Evolutionary conservation across 2,888 invertebrate genomes (phyloP).

Genomic region (Sinhomidia bicolor): DNA sequence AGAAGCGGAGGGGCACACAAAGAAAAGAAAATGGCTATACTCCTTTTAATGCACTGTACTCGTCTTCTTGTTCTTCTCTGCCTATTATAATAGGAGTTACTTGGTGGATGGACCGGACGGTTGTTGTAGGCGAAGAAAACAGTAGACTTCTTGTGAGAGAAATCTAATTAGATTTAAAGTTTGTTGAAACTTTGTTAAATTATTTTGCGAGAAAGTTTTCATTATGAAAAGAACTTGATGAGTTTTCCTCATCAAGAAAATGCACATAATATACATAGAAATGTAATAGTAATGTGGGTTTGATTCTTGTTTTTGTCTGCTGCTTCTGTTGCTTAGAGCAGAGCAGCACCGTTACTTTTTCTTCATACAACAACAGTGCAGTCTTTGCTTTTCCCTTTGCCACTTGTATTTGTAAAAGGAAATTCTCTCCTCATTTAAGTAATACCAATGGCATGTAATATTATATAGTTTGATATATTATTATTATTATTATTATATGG

Average conservation of each 20-base stretch:
- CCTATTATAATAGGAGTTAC: conserved; percentile 54
- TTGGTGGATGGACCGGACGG: conserved; percentile 65
- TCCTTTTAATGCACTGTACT: conserved; percentile 57
- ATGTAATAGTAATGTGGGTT: conserved; percentile 72
- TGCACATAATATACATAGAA: conserved; percentile 75
- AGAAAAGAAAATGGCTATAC: conserved; percentile 64
- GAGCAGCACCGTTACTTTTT: not conserved
- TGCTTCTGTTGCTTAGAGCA: conserved; percentile 11
- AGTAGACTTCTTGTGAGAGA: conserved; percentile 77
- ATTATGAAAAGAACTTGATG: conserved; percentile 80
- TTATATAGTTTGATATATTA: no score
- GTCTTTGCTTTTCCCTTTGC: not conserved
- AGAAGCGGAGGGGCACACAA: conserved; percentile 57
- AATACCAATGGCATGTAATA: not conserved
- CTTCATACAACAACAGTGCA: no score
- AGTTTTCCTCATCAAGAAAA: conserved; percentile 80
- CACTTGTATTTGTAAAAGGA: not conserved
- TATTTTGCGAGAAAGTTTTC: conserved; percentile 80
- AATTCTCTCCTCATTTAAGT: conserved; percentile 30
- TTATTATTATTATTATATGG: no score
- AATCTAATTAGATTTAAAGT: conserved; percentile 80
- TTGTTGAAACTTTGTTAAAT: conserved; percentile 81
- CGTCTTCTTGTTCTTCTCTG: no score
- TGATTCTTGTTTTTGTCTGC: conserved; percentile 67
- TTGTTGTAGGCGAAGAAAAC: conserved; percentile 61